Conservation (phyloP, 2,113 vertebrate species). For the Fregata magnificens region DNA sequence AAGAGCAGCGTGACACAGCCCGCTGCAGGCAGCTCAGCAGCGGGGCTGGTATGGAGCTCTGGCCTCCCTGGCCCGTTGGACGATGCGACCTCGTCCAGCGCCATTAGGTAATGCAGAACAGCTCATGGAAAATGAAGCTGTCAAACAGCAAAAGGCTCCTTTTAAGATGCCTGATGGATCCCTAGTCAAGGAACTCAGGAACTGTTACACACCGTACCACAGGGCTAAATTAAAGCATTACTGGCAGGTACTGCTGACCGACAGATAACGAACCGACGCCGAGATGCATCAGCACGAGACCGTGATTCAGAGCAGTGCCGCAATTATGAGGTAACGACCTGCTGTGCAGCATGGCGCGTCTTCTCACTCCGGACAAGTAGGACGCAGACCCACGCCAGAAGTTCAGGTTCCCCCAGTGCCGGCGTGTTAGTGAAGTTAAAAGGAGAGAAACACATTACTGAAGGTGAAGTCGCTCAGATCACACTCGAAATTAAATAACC, state of each 20-base stretch:
- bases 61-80: not conserved
- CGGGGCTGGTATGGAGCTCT: not conserved
- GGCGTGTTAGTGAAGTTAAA: not conserved
- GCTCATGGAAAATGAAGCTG: not conserved
- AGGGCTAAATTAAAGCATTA: not conserved
- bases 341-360: not conserved
- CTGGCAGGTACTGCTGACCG: not conserved
- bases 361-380: not conserved
- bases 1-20: not conserved
- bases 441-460: accelerated
- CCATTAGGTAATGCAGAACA: not conserved
- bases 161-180: not conserved
- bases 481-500: not conserved
- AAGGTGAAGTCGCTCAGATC: not conserved
- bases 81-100: accelerated
- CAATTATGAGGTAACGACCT: not conserved
- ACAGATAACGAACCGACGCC: not conserved
- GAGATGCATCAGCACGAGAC: not conserved
- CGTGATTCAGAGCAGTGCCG: not conserved
- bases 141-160: not conserved
- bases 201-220: not conserved
- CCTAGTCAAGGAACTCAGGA: not conserved
- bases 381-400: not conserved
- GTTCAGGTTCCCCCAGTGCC: not conserved
- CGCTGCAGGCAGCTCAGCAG: not conserved